Evolutionary conservation across 1,140 invertebrate genomes (phyloP).

Genomic region (Whitmania pigra): DNA sequence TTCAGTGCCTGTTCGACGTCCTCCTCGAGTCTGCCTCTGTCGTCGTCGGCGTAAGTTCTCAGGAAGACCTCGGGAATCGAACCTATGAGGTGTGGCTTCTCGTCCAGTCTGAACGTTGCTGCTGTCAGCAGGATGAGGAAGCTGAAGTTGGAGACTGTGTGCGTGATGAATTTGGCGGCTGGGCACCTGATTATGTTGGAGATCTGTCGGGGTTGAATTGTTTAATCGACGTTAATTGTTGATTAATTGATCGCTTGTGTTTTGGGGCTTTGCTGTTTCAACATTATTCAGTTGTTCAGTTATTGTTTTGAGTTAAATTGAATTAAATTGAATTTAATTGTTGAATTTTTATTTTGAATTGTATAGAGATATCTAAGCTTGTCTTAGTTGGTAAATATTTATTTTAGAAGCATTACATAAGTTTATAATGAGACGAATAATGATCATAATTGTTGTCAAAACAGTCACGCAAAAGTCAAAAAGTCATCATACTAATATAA

Average conservation of each 20-base stretch:
- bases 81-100: constrained; percentile 33
- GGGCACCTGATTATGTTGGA: constrained; percentile 35
- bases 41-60: constrained; percentile 27
- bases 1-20: constrained; percentile 35
- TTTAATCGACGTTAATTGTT: too few relatives aligned
- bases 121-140: constrained; percentile 40
- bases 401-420: too few relatives aligned
- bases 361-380: too few relatives aligned
- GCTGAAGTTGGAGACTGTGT: constrained; percentile 38
- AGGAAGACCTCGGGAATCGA: constrained; percentile 32
- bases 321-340: too few relatives aligned
- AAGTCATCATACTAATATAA: too few relatives aligned
- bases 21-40: not conserved
- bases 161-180: constrained; percentile 37
- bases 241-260: too few relatives aligned
- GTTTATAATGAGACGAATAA: too few relatives aligned
- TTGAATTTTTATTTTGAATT: too few relatives aligned
- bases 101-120: constrained; percentile 40
- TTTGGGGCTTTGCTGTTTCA: too few relatives aligned
- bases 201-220: constrained; percentile 26
- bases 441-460: not conserved
- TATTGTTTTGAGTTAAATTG: too few relatives aligned
- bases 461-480: constrained; percentile 2
- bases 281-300: too few relatives aligned
- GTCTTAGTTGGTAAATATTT: too few relatives aligned